Evolutionary conservation across 2,888 invertebrate species (phyloP), one percentile per base, ranked within the genome.

Genomic region (Acanthosoma haemorrhoidale): DNA sequence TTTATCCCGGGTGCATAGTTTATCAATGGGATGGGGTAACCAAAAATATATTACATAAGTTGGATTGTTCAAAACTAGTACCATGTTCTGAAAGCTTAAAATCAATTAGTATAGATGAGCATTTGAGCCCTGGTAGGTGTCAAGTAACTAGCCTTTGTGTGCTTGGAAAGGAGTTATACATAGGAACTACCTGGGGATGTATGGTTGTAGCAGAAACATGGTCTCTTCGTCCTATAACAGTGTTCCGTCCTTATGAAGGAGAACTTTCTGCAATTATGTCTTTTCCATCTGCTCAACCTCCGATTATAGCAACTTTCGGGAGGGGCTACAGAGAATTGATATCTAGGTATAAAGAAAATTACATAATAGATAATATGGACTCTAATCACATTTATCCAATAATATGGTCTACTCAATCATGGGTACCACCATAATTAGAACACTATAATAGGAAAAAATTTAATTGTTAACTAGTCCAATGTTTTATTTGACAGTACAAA

Each of bases 131-230:
- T 2, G 88, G 87, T 29, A 88, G 90, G 75, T 89, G 90, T 76
- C 80, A 90, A 86, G 89, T 92, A 72, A 86, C 88, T 74, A 85
- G 89, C 76, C 79, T 92, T 77, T 85, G 87, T 61, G 84, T 87
- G 34, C 81, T 88, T 68, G 85, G 85, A 34, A 84, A 86, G 32
- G 88, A 89, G 76, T 82, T 96, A 41, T 94, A 93, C 80, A 89
- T 94, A 72, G 97, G 97, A 58, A 97, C 97, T 0, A 93, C 94
- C 6, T 92, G 94, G 90, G 98, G 98, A 25, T 94, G 95, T 79
- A 82, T 98, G 58, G 90, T 97, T 67, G 90, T 96, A 5, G 92
- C 94, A 0, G 94, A 95, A 79, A 86, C 89, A 16, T 83, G 84
- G 70, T 86, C 89, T 0, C 83, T 96, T 75, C 83, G 92, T 2